These are phyloP conservation scores for Endomychus coccineus DNA, from an alignment of 2,888 invertebrate genomes.

Conservation along the genomic window DNA sequence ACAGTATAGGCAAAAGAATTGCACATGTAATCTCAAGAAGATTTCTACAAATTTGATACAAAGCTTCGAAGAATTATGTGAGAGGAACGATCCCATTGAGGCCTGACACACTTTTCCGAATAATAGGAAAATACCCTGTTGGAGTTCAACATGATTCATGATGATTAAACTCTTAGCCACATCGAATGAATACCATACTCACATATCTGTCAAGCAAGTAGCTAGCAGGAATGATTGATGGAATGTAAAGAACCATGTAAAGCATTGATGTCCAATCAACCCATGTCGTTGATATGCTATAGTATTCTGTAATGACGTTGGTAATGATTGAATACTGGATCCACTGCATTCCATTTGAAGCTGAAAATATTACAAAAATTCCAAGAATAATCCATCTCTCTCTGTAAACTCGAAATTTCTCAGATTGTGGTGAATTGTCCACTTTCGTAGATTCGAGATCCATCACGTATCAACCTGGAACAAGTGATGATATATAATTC, in stretches of 20 bases:
- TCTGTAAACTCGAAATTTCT: conserved; percentile 60
- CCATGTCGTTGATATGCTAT: conserved; percentile 61
- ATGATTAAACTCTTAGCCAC: too few species aligned
- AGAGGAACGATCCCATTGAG: too few species aligned
- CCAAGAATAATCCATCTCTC: conserved; percentile 78
- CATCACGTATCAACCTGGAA: conserved; percentile 9
- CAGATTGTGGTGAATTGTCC: conserved; percentile 30
- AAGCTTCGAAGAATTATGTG: too few species aligned
- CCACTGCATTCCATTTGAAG: conserved; percentile 94
- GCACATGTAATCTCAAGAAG: too few species aligned
- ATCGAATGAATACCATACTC: too few species aligned
- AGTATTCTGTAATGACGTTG: conserved; percentile 72
- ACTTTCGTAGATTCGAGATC: conserved; percentile 14
- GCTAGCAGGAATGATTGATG: conserved; percentile 94
- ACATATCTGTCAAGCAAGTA: conserved; percentile 92
- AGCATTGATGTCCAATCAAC: conserved; percentile 98
- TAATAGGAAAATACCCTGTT: too few species aligned
- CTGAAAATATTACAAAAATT: conserved; percentile 83
- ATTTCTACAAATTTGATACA: too few species aligned
- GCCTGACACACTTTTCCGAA: too few species aligned
- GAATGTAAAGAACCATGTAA: conserved; percentile 95
- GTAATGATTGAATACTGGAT: conserved; percentile 93
- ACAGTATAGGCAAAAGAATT: too few species aligned
- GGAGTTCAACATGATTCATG: too few species aligned
- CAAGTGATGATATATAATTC: background rate